phyloP scores from a whole-genome alignment of 2,888 invertebrate species.

The Cremastobaeus sp. region DNA sequence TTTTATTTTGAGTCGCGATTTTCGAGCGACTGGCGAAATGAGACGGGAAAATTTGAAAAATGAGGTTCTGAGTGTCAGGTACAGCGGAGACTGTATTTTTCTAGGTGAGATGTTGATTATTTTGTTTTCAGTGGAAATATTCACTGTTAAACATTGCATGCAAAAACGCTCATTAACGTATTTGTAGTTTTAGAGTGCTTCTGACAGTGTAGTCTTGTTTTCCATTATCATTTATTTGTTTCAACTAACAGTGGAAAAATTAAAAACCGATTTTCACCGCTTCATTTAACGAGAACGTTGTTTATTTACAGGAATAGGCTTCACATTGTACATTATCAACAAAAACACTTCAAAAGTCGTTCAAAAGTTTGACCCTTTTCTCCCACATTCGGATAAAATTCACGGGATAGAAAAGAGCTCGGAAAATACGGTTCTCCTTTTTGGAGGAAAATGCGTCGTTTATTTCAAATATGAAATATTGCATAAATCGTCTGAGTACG shows the following conservation, averaged over 20 bases:
- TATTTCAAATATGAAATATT: constrained; percentile 63
- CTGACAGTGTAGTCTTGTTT: too few relatives aligned
- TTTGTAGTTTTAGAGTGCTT: too few relatives aligned
- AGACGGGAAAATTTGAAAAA: constrained; percentile 65
- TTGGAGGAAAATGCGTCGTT: constrained; percentile 69
- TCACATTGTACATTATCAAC: constrained; percentile 63
- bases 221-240: constrained; percentile 16
- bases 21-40: constrained; percentile 32
- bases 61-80: constrained; percentile 71
- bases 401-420: constrained; percentile 69
- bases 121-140: neutral
- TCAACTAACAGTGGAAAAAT: too few relatives aligned
- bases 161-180: neutral
- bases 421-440: constrained; percentile 68
- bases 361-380: constrained; percentile 62
- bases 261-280: too few relatives aligned
- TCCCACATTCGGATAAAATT: constrained; percentile 70
- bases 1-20: neutral
- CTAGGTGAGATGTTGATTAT: constrained; percentile 67
- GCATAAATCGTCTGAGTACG: constrained; percentile 62
- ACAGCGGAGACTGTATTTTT: constrained; percentile 66
- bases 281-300: neutral
- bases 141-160: too few relatives aligned
- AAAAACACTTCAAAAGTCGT: constrained; percentile 58
- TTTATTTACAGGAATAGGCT: constrained; percentile 70